Evolutionary conservation across 1,140 invertebrate species (phyloP), one percentile per base, ranked within the genome.

Genomic region (Pogonomyrmex barbatus): DNA sequence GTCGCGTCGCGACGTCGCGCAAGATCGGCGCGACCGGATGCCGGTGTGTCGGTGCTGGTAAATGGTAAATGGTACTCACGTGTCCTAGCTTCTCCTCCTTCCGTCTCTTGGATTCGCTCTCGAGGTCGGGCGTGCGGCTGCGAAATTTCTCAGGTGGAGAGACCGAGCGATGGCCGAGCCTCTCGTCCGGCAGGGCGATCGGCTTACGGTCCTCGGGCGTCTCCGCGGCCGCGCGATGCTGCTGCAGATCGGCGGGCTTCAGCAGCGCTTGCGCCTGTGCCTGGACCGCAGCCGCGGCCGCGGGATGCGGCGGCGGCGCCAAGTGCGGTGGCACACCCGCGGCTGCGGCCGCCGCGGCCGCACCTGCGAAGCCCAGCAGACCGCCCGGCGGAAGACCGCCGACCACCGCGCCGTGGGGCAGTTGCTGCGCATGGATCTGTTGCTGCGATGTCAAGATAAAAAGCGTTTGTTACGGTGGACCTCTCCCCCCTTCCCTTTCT

Each of bases 351-450:
- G 93, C 93, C 47, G 94, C 93, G 45, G 94, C 94, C 58, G 91
- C 94, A 88, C 92, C 95, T 89, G 91, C 95, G 91, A 94, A 94
- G 89, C 93, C 92, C 89, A 94, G 90, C 83, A 94, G 90, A 86
- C 93, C 93, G 62, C 90, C 95, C 33, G 92, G 95, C 91, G 88
- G 95, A 93, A 91, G 93, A 93, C 94, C 94, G 60, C 95, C 97
- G 91, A 98, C 98, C 36, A 96, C 96, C 42, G 97, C 97, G 86
- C 97, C 97, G 24, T 95, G 94, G 10, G 97, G 97, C 87, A 98
- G 93, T 95, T 98, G 97, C 94, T 98, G 97, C 56, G 98, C 98
- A 93, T 98, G 98, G 97, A 98, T 98, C 95, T 97, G 97, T 97
- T 97, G 97, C 97, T 97, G 96, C 56, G 10, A 65, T 12, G n/a